Conservation (phyloP, 2,888 invertebrate species). For the Erebia palarica region DNA sequence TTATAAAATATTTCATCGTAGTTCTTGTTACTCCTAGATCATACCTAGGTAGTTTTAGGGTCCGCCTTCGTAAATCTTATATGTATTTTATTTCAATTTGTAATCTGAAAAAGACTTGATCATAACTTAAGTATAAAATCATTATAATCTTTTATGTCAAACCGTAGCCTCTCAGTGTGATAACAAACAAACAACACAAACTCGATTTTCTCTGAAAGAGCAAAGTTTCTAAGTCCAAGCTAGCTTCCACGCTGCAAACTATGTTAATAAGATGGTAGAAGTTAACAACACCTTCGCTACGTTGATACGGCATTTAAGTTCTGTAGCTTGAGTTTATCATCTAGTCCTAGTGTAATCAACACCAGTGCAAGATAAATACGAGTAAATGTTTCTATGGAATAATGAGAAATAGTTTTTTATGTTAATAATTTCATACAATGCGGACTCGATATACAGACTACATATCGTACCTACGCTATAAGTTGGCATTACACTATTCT, state of each 20-base stretch:
- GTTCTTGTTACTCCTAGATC: too few species aligned
- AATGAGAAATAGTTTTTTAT: not conserved
- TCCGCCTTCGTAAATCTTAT: too few species aligned
- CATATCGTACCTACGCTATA: too few species aligned
- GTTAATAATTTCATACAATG: not conserved
- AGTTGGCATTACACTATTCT: too few species aligned
- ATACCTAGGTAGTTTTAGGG: too few species aligned
- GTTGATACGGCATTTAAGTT: constrained; percentile 11
- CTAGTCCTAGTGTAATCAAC: constrained; percentile 9
- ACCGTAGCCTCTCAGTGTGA: constrained; percentile 2
- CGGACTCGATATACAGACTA: too few species aligned
- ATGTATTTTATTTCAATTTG: not conserved
- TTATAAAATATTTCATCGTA: too few species aligned
- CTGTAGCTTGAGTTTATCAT: not conserved
- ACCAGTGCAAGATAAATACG: not conserved
- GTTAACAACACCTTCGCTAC: constrained; percentile 13
- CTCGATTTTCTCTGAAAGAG: constrained; percentile 29
- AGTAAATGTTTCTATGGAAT: not conserved
- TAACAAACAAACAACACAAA: constrained; percentile 27
- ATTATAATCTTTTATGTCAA: not conserved
- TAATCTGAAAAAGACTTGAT: not conserved
- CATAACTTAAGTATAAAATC: not conserved
- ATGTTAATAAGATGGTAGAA: constrained; percentile 27
- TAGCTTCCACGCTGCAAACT: constrained; percentile 16
- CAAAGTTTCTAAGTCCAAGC: constrained; percentile 12